These are phyloP conservation scores for Panthera tigris DNA, from an alignment of 2,113 vertebrate genomes.

Conservation along the genomic window DNA sequence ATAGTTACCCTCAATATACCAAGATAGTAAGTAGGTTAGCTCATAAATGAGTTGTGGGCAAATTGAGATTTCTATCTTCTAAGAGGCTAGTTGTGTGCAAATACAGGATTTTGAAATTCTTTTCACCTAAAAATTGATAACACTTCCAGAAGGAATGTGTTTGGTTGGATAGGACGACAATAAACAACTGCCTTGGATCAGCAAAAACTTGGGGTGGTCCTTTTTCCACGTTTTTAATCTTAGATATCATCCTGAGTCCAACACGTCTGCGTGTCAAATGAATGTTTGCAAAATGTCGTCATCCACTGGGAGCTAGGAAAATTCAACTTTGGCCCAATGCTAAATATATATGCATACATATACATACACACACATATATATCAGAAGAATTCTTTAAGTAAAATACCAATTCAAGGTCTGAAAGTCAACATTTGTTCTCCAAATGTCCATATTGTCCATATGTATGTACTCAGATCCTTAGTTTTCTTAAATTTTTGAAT, in stretches of 20 bases:
- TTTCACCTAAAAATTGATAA: not conserved
- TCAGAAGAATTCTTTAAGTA: constrained; percentile 31
- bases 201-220: not conserved
- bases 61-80: not conserved
- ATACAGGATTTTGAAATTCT: constrained; percentile 18
- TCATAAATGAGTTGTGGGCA: not conserved
- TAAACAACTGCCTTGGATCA: not conserved
- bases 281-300: constrained; percentile 29
- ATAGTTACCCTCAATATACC: not conserved
- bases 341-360: not conserved
- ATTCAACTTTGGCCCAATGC: not conserved
- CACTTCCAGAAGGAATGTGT: not conserved
- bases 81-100: not conserved
- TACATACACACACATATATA: not conserved
- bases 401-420: not conserved
- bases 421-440: constrained; percentile 70
- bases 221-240: constrained; percentile 7
- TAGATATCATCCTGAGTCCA: not conserved
- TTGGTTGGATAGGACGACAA: not conserved
- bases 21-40: not conserved
- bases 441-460: constrained; percentile 62
- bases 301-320: not conserved
- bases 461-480: constrained; percentile 62
- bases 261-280: not conserved
- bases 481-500: constrained; percentile 60